Conservation (phyloP, 2,888 invertebrate genomes). For the Petrolisthes manimaculis region DNA sequence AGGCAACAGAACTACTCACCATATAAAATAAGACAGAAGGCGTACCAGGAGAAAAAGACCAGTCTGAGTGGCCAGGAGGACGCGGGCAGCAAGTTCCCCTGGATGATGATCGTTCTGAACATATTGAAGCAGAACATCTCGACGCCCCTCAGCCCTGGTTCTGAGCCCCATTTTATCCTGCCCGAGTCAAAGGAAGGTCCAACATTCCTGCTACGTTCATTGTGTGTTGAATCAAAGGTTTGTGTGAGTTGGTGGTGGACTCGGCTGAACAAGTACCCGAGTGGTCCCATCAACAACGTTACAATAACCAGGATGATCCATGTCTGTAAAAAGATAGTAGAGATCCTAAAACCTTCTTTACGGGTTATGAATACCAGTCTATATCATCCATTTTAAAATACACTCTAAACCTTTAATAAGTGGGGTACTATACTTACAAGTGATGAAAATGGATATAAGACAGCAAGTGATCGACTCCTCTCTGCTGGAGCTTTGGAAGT, state of each 20-base stretch:
- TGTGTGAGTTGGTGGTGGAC: not conserved
- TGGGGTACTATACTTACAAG: not conserved
- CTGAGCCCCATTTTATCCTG: too few species aligned
- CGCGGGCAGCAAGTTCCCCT: slow-evolving; percentile 21
- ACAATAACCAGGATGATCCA: not conserved
- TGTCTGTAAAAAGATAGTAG: not conserved
- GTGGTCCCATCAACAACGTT: slow-evolving; percentile 9
- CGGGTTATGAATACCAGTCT: too few species aligned
- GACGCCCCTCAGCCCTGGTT: not conserved
- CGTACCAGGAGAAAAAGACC: slow-evolving; percentile 25
- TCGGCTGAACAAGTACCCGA: slow-evolving; percentile 2
- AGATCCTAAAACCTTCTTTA: too few species aligned
- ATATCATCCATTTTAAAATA: too few species aligned
- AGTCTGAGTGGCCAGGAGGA: slow-evolving; percentile 19
- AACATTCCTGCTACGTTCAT: too few species aligned
- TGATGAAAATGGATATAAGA: not conserved
- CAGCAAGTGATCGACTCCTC: not conserved
- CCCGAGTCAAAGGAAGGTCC: too few species aligned
- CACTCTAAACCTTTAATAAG: too few species aligned
- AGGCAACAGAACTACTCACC: slow-evolving; percentile 1
- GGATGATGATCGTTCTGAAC: slow-evolving; percentile 9
- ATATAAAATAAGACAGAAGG: slow-evolving; percentile 25
- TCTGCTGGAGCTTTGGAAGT: too few species aligned
- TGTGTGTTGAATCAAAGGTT: not conserved
- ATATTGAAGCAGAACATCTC: slow-evolving; percentile 16